Evolutionary conservation across 1,140 invertebrate species (phyloP), one percentile per base, ranked within the genome.

Genomic region (Drosophila insularis): DNA sequence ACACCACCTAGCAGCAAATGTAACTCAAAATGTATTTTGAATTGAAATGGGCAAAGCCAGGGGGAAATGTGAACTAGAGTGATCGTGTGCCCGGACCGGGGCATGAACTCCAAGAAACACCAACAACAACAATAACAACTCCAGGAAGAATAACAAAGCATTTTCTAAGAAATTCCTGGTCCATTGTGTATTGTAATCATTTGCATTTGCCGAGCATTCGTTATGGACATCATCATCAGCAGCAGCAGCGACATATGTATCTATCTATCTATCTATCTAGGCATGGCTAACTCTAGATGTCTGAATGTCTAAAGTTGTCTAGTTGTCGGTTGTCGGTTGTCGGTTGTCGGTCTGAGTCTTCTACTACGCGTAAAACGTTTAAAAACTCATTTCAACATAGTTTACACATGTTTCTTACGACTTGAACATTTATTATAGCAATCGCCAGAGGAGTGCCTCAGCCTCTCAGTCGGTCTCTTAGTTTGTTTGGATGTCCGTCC

Each of bases 381-480:
- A 86, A 86, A 86, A 86, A 71, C 79, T 68, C 84, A 82, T 86
- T 86, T 86, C 82, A 54, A 80, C 72, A 77, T 68, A 84, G 79
- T 72, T 86, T 82, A 86, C 82, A 86, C 82, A 67, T 86, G 82
- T 87, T 86, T 82, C 75, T 39, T 70, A 61, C 69, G 58, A 53
- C 72, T 66, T 64, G 61, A 82, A 86, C 82, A 86, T 86, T 87
- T 86, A 89, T 86, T 86, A 84, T 77, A 66, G 56, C 81, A 81
- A 66, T 63, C 64, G 46, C 66, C 31, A 63, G 63, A 68, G 81
- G 81, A 85, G 81, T 84, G 80, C 35, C 81, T 68, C 63, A 61
- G 63, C 61, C 39, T 72, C 63, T 63, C 39, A 13, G n/a, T 40
- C 37, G 23, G 46, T 61, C 55, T 32, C 27, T 27, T 31, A n/a